These are phyloP conservation scores for Onychomys leucogaster DNA, from an alignment of 2,797 vertebrate genomes.

Conservation along the genomic window DNA sequence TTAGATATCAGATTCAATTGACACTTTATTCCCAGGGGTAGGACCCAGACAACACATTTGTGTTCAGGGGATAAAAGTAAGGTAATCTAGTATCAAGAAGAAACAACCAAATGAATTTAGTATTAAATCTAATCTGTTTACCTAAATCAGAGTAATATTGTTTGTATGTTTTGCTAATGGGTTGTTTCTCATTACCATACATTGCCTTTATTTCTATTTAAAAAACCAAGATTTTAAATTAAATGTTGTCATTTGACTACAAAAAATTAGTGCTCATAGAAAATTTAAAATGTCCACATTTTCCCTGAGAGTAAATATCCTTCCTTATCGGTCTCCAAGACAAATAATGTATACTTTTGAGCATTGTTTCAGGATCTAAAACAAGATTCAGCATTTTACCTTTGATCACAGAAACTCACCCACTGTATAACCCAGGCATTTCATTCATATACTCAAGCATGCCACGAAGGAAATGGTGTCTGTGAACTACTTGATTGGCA, in stretches of 20 bases:
- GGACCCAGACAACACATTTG: background rate
- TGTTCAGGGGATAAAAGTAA: background rate
- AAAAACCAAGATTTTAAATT: background rate
- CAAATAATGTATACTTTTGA: background rate
- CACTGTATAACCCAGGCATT: fast-evolving
- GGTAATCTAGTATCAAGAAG: background rate
- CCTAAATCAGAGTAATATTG: background rate
- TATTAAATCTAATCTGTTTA: background rate
- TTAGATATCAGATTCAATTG: slow-evolving; percentile 14
- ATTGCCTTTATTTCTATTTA: background rate
- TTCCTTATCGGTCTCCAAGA: background rate
- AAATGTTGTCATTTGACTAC: background rate
- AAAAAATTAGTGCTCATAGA: background rate
- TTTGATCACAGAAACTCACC: background rate
- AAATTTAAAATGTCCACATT: background rate
- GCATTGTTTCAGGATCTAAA: background rate
- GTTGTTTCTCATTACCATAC: background rate
- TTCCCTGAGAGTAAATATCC: background rate
- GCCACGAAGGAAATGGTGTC: background rate
- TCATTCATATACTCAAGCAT: background rate
- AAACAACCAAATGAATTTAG: background rate
- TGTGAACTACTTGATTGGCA: background rate
- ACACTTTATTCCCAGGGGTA: slow-evolving; percentile 42
- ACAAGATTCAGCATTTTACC: background rate
- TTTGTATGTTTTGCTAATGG: background rate